Evolutionary conservation across 2,113 vertebrate species (phyloP).

Genomic region (Spilogale gracilis): DNA sequence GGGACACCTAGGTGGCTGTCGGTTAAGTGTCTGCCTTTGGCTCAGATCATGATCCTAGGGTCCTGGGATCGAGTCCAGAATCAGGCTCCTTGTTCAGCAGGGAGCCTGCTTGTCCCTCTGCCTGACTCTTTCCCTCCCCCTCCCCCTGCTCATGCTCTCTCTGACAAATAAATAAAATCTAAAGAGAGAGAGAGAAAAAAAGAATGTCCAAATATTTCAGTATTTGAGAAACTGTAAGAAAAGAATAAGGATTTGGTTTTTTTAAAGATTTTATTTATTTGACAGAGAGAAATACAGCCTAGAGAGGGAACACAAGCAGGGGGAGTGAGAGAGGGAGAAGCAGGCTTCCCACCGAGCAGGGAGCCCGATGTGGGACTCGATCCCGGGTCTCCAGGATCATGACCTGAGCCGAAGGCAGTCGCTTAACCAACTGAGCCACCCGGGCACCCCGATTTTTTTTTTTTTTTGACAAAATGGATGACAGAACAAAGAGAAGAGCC

Average conservation of each 20-base stretch:
- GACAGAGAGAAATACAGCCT: too few species aligned
- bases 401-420: too few species aligned
- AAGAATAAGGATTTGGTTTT: background rate
- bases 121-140: too few species aligned
- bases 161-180: background rate
- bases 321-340: too few species aligned
- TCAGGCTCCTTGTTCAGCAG: background rate
- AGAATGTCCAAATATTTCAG: background rate
- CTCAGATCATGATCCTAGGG: background rate
- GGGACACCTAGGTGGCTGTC: background rate
- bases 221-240: conserved; percentile 7
- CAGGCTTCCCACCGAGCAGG: too few species aligned
- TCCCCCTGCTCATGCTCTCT: background rate
- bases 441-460: background rate
- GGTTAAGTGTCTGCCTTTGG: background rate
- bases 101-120: background rate
- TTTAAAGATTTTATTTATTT: background rate
- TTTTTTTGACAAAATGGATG: background rate
- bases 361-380: too few species aligned
- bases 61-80: background rate
- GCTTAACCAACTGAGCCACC: too few species aligned
- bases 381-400: too few species aligned
- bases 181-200: too few species aligned
- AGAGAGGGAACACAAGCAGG: too few species aligned
- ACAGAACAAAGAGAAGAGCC: conserved; percentile 32